A percentile compares a stretch with the other conserved stretches of the same genome.
Evolutionary conservation across 2,888 invertebrate genomes (phyloP).

Genomic region (Lithodes maja): DNA sequence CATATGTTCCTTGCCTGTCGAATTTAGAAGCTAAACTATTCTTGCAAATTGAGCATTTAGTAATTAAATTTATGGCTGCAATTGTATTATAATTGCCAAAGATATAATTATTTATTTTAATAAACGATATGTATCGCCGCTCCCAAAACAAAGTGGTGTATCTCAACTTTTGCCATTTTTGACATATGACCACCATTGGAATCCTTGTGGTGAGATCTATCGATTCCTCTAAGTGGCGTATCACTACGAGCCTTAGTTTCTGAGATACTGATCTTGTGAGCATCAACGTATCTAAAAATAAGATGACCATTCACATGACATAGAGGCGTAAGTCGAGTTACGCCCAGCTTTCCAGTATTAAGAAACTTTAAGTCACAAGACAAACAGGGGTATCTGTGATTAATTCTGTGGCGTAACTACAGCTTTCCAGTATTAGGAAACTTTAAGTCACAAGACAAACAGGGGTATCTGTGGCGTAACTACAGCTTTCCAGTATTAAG

Average conservation of each 20-base stretch:
- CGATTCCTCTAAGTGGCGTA: slow-evolving; percentile 23
- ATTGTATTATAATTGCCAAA: background rate
- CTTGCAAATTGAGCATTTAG: no score
- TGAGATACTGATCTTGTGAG: background rate
- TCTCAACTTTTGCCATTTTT: slow-evolving; percentile 24
- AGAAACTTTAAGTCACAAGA: background rate
- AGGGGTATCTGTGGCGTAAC: slow-evolving; percentile 34
- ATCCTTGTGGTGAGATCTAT: slow-evolving; percentile 33
- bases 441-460: background rate
- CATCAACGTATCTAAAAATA: slow-evolving; percentile 16
- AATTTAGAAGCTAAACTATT: no score
- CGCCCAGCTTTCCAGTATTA: slow-evolving; percentile 5
- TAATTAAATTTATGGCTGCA: no score
- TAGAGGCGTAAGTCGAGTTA: slow-evolving; percentile 20
- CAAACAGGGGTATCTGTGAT: slow-evolving; percentile 26
- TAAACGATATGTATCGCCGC: background rate
- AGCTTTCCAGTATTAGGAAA: slow-evolving; percentile 3
- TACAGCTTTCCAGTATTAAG: slow-evolving; percentile 31
- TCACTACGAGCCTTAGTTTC: slow-evolving; percentile 26
- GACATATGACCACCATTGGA: slow-evolving; percentile 9
- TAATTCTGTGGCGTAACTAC: slow-evolving; percentile 24
- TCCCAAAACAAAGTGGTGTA: slow-evolving; percentile 24
- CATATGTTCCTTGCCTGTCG: no score
- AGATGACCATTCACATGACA: slow-evolving; percentile 13
- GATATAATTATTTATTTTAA: slow-evolving; percentile 4